Conservation (phyloP, 2,113 vertebrate species). For the Rhineura floridana region DNA sequence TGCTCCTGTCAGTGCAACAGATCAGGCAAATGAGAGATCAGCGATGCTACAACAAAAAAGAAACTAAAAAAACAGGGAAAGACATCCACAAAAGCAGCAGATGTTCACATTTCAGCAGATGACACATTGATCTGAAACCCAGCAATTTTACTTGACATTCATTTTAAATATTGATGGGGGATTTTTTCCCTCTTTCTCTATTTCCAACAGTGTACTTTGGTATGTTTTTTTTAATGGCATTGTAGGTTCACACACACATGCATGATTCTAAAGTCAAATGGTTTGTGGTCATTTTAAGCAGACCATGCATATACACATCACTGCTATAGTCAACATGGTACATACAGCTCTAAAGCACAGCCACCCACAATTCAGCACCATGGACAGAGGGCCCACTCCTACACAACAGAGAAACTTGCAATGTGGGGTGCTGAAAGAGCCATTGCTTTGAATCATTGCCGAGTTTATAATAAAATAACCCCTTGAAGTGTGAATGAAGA, state of each 20-base stretch:
- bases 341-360: not conserved
- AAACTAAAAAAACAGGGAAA: not conserved
- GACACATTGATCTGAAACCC: conserved; percentile 41
- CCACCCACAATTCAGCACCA: conserved; percentile 12
- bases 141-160: conserved; percentile 28
- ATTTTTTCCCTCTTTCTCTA: not conserved
- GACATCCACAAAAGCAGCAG: conserved; percentile 26
- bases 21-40: conserved; percentile 34
- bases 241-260: not conserved
- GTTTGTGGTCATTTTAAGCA: not conserved
- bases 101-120: conserved; percentile 36
- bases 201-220: not conserved
- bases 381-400: not conserved
- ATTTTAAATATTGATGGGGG: conserved; percentile 35
- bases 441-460: not conserved
- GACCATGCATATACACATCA: not conserved
- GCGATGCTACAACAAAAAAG: conserved; percentile 28
- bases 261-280: not conserved
- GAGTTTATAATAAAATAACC: not conserved
- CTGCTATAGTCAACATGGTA: not conserved
- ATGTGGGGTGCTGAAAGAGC: not conserved
- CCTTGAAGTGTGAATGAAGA: not conserved
- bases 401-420: not conserved
- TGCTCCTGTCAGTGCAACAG: conserved; percentile 9
- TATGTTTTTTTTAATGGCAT: not conserved